Conservation (phyloP, 1,140 invertebrate species). For the Rhyzopertha dominica region DNA sequence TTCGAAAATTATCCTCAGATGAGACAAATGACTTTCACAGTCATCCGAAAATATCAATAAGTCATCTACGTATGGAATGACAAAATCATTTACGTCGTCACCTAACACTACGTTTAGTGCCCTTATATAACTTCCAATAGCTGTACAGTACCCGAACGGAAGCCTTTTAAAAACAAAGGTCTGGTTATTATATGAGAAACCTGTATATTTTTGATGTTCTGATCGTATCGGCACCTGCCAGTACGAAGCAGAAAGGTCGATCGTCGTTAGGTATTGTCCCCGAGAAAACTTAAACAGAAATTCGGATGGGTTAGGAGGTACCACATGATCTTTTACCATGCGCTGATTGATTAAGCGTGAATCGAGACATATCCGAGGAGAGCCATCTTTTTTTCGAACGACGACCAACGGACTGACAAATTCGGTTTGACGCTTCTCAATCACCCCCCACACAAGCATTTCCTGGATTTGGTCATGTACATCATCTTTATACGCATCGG, state of each 20-base stretch:
- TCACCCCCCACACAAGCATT: slow-evolving; percentile 2
- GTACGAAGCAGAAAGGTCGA: slow-evolving; percentile 9
- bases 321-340: slow-evolving; percentile 10
- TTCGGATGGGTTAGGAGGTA: slow-evolving; percentile 5
- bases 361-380: slow-evolving; percentile 4
- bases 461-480: slow-evolving; percentile 5
- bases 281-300: slow-evolving; percentile 7
- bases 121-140: neutral
- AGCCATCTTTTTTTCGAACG: slow-evolving; percentile 12
- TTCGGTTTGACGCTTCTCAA: slow-evolving; percentile 6
- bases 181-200: slow-evolving; percentile 2
- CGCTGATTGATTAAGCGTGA: slow-evolving; percentile 5
- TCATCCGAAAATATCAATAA: slow-evolving; percentile 1
- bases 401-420: slow-evolving; percentile 7
- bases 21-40: neutral
- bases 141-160: slow-evolving; percentile 4
- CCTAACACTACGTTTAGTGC: slow-evolving; percentile 4
- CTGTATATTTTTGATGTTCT: slow-evolving; percentile 10
- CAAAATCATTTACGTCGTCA: neutral
- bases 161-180: slow-evolving; percentile 10
- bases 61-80: slow-evolving; percentile 9
- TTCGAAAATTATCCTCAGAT: slow-evolving; percentile 9
- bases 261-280: slow-evolving; percentile 4
- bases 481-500: neutral
- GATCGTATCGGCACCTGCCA: slow-evolving; percentile 9